Conservation (phyloP, 64 coral and sea anemone genomes). For the Porites lutea region DNA sequence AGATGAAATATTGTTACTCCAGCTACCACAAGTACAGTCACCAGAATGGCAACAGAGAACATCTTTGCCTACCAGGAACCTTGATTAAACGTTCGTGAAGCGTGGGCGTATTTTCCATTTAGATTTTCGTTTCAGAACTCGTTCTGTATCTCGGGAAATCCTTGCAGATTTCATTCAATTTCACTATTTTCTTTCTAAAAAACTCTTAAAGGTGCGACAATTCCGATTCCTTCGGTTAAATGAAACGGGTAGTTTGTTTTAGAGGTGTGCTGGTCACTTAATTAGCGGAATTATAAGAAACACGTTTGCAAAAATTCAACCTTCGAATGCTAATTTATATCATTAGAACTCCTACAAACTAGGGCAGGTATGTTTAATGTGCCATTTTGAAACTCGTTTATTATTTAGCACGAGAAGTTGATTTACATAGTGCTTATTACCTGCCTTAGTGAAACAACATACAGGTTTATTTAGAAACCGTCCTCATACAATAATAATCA, state of each 20-base stretch:
- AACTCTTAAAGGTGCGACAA: no score
- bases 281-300: no score
- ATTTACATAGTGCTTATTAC: background rate
- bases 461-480: background rate
- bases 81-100: background rate
- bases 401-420: constrained; percentile 9
- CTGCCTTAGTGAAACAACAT: background rate
- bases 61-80: background rate
- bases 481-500: no score
- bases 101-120: background rate
- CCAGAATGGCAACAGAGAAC: constrained; percentile 16
- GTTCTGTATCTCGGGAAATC: background rate
- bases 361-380: background rate
- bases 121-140: background rate
- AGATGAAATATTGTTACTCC: constrained; percentile 38
- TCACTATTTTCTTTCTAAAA: background rate
- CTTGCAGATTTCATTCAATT: background rate
- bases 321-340: no score
- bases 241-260: no score
- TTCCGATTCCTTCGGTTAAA: no score
- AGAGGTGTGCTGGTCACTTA: no score
- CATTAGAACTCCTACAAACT: background rate
- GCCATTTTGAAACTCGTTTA: constrained; percentile 11
- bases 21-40: background rate
- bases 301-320: no score